Evolutionary conservation across 2,113 vertebrate species (phyloP).

Genomic region (Protobothrops flavoviridis): DNA sequence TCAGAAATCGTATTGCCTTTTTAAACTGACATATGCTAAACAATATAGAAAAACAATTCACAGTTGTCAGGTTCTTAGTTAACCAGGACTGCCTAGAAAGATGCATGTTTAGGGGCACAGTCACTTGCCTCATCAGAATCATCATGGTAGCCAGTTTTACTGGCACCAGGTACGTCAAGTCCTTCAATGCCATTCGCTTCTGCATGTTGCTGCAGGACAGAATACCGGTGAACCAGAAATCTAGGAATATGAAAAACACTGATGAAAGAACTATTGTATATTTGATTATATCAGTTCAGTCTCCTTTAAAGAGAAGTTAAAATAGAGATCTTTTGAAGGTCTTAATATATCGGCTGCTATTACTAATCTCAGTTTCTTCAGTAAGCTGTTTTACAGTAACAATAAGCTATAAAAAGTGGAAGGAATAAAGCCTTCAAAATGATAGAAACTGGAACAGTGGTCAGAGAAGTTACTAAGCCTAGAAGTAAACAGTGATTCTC

Average conservation of each 20-base stretch:
- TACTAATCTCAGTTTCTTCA: neutral
- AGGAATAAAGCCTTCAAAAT: neutral
- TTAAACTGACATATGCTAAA: neutral
- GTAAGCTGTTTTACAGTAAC: neutral
- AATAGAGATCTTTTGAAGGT: neutral
- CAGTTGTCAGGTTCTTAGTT: neutral
- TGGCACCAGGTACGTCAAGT: constrained; percentile 76
- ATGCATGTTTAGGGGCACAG: neutral
- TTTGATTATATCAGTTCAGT: neutral
- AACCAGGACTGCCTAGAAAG: neutral
- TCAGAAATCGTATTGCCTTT: neutral
- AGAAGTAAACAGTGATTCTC: neutral
- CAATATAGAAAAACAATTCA: neutral
- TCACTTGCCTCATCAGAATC: constrained; percentile 88
- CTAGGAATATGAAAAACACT: constrained; percentile 55
- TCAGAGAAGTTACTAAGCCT: neutral
- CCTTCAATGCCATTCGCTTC: constrained; percentile 83
- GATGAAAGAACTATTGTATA: neutral
- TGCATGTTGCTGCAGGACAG: constrained; percentile 82
- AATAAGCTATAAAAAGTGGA: neutral
- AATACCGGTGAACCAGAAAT: constrained; percentile 92
- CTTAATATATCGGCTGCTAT: neutral
- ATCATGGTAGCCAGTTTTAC: constrained; percentile 79
- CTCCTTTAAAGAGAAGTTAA: neutral
- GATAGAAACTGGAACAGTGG: neutral